Evolutionary conservation across 2,113 vertebrate genomes (phyloP).

Genomic region (Cyanocitta stelleri): DNA sequence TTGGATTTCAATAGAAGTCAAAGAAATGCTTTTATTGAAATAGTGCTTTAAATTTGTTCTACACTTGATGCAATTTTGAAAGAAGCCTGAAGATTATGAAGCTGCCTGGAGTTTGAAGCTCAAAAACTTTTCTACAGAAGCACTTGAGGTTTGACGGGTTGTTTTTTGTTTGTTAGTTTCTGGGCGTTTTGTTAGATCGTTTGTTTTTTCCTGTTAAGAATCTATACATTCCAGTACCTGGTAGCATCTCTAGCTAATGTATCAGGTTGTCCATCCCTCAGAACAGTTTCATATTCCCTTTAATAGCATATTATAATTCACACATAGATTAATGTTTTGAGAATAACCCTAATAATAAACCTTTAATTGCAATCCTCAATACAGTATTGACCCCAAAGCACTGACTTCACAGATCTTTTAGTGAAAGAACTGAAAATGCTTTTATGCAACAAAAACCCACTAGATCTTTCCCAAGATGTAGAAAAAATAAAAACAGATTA

Average conservation of each 20-base stretch:
- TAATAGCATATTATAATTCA: neutral
- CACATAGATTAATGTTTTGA: neutral
- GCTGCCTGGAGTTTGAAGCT: neutral
- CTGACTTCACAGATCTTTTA: neutral
- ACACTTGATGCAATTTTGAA: neutral
- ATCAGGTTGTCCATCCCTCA: neutral
- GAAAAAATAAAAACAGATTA: neutral
- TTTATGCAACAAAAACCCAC: neutral
- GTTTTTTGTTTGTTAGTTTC: no score
- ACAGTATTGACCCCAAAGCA: neutral
- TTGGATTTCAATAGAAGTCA: neutral
- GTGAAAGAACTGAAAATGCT: neutral
- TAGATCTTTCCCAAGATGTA: neutral
- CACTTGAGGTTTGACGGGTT: neutral
- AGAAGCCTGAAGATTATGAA: neutral
- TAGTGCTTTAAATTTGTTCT: neutral
- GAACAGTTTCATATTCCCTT: neutral
- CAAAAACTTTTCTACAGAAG: neutral
- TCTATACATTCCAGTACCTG: neutral
- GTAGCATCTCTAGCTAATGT: neutral
- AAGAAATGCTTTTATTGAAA: neutral
- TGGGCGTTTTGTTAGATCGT: fast-evolving
- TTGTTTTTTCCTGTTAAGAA: neutral
- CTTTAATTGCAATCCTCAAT: neutral
- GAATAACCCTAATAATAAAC: neutral